These are phyloP conservation scores for Etheostoma nigrum DNA, from an alignment of 2,797 vertebrate species.

Conservation along the genomic window DNA sequence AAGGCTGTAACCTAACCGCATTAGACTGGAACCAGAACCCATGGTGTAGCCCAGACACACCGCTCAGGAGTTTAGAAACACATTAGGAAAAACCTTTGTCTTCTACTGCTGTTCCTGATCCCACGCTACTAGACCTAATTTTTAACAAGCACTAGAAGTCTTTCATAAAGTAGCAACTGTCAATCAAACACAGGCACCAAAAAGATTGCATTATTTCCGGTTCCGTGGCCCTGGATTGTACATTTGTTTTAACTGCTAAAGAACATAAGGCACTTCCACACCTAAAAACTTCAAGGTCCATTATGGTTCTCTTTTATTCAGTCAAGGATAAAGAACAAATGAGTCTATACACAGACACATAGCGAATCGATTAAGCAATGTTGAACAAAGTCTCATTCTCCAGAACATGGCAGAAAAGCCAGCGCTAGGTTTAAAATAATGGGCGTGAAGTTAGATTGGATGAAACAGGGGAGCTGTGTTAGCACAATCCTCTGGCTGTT, in stretches of 20 bases:
- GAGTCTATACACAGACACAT: constrained; percentile 70
- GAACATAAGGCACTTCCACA: constrained; percentile 47
- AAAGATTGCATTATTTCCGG: constrained; percentile 55
- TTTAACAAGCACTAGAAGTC: constrained; percentile 57
- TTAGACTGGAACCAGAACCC: constrained; percentile 75
- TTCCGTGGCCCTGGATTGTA: constrained; percentile 30
- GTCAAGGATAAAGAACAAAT: constrained; percentile 69
- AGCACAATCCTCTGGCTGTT: constrained; percentile 75
- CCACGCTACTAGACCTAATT: constrained; percentile 45
- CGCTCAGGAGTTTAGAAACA: constrained; percentile 67
- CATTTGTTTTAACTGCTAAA: constrained; percentile 62
- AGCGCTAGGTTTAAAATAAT: constrained; percentile 70
- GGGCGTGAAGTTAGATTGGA: constrained; percentile 72
- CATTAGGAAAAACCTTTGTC: constrained; percentile 70
- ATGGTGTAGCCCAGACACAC: constrained; percentile 62
- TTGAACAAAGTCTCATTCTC: constrained; percentile 75
- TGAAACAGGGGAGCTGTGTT: constrained; percentile 69
- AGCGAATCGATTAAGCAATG: constrained; percentile 67
- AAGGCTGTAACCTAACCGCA: constrained; percentile 75
- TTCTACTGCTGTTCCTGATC: constrained; percentile 55
- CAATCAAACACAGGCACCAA: constrained; percentile 44
- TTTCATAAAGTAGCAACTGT: constrained; percentile 45
- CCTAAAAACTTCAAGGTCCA: constrained; percentile 65
- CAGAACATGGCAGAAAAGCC: constrained; percentile 55
- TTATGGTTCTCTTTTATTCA: constrained; percentile 52